These are phyloP conservation scores for Dicyrtoma fusca DNA, from an alignment of 2,888 invertebrate species.

Conservation along the genomic window DNA sequence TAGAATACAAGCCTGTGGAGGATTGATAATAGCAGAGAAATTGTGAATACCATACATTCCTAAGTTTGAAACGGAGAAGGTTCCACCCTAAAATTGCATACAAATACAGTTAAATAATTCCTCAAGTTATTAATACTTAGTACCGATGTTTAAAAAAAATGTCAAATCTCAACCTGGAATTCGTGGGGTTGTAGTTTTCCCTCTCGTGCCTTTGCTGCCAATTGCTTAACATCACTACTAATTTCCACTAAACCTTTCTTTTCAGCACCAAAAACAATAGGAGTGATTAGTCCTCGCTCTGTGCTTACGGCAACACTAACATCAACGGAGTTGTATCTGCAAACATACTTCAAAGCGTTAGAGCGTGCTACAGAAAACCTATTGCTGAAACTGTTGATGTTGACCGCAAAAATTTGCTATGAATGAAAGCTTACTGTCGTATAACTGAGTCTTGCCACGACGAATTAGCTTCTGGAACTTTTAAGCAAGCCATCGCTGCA, in stretches of 20 bases:
- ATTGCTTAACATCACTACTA: conserved; percentile 73
- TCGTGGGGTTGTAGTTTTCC: conserved; percentile 90
- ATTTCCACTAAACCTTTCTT: conserved; percentile 85
- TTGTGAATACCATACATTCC: conserved; percentile 91
- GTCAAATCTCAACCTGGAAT: conserved; percentile 82
- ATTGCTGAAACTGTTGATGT: background rate
- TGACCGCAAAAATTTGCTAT: background rate
- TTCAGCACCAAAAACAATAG: conserved; percentile 90
- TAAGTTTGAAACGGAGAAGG: conserved; percentile 90
- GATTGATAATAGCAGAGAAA: conserved; percentile 93
- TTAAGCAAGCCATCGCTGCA: conserved; percentile 78
- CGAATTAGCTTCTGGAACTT: conserved; percentile 91
- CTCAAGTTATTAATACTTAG: too few relatives aligned
- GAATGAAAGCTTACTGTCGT: conserved; percentile 75
- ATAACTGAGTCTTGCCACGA: conserved; percentile 93
- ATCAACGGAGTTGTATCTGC: conserved; percentile 87
- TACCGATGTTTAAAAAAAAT: too few relatives aligned
- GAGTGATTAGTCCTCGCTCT: conserved; percentile 91
- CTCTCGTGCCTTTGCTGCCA: conserved; percentile 84
- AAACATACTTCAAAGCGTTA: conserved; percentile 47
- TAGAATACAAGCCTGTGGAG: conserved; percentile 89
- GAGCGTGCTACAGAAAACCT: too few relatives aligned
- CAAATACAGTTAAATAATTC: conserved; percentile 1
- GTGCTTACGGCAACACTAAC: conserved; percentile 97
- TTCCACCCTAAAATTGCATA: conserved; percentile 72